These are phyloP conservation scores for Syndactyla subalaris DNA, from an alignment of 2,797 vertebrate genomes.

Conservation along the genomic window DNA sequence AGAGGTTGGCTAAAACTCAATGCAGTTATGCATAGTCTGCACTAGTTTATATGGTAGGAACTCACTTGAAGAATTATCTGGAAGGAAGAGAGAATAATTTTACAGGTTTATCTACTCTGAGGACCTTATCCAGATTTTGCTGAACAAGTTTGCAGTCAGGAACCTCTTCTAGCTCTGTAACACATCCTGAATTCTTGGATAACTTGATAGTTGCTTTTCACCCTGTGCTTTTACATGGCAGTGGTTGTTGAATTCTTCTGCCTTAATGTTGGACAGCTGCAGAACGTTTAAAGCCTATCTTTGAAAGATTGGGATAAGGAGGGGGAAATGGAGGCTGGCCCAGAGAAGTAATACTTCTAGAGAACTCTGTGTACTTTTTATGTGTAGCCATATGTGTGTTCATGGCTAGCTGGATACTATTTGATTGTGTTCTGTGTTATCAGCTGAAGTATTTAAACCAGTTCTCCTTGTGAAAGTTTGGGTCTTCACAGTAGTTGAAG, in stretches of 20 bases:
- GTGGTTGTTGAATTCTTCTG: not conserved
- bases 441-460: not conserved
- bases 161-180: not conserved
- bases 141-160: not conserved
- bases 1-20: conserved; percentile 53
- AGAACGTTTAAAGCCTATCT: conserved; percentile 31
- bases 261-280: conserved; percentile 45
- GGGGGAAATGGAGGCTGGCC: not conserved
- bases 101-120: not conserved
- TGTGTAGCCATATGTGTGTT: not conserved
- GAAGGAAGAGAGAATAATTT: conserved; percentile 14
- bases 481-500: not conserved
- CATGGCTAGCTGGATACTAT: not conserved
- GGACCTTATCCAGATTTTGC: not conserved
- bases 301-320: conserved; percentile 34
- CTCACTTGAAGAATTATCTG: conserved; percentile 42
- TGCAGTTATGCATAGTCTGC: conserved; percentile 33
- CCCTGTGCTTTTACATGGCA: not conserved
- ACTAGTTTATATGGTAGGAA: conserved; percentile 28
- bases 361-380: not conserved
- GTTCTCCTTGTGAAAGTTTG: not conserved
- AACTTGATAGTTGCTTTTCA: not conserved
- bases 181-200: not conserved
- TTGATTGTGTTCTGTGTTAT: not conserved
- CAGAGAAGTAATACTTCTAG: conserved; percentile 9